phyloP scores from a whole-genome alignment of 2,113 vertebrate genomes.

The Odontesthes bonariensis region DNA sequence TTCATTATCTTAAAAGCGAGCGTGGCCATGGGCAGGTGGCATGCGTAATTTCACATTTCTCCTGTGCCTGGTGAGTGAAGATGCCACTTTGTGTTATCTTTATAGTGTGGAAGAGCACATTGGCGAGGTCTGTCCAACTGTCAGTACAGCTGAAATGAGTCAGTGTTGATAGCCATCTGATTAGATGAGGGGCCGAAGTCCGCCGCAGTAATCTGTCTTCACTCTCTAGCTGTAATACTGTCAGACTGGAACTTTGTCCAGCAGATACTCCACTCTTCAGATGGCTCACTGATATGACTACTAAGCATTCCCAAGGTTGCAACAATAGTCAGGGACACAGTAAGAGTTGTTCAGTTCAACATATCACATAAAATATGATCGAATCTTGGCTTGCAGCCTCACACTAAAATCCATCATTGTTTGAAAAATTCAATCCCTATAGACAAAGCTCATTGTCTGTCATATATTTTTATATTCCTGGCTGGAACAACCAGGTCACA shows the following conservation, averaged over 20 bases:
- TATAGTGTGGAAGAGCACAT: slow-evolving; percentile 44
- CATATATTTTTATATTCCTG: neutral
- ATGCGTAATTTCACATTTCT: slow-evolving; percentile 70
- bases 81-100: slow-evolving; percentile 65
- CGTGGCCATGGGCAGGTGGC: slow-evolving; percentile 71
- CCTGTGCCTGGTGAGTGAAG: slow-evolving; percentile 67
- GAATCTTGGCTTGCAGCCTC: slow-evolving; percentile 14
- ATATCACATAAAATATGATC: slow-evolving; percentile 8
- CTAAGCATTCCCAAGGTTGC: neutral
- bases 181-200: slow-evolving; percentile 43
- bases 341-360: neutral
- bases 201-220: slow-evolving; percentile 27
- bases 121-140: slow-evolving; percentile 47
- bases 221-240: slow-evolving; percentile 14
- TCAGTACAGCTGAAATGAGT: slow-evolving; percentile 48
- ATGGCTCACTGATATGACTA: neutral
- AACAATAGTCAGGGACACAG: slow-evolving; percentile 1
- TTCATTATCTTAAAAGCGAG: slow-evolving; percentile 79
- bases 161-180: slow-evolving; percentile 45
- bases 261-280: neutral
- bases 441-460: neutral
- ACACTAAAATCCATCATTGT: neutral
- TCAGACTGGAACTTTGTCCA: slow-evolving; percentile 7
- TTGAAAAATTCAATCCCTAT: neutral
- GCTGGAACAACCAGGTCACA: neutral